phyloP scores from a whole-genome alignment of 1,140 invertebrate genomes.

The Geopemphigus sp. region DNA sequence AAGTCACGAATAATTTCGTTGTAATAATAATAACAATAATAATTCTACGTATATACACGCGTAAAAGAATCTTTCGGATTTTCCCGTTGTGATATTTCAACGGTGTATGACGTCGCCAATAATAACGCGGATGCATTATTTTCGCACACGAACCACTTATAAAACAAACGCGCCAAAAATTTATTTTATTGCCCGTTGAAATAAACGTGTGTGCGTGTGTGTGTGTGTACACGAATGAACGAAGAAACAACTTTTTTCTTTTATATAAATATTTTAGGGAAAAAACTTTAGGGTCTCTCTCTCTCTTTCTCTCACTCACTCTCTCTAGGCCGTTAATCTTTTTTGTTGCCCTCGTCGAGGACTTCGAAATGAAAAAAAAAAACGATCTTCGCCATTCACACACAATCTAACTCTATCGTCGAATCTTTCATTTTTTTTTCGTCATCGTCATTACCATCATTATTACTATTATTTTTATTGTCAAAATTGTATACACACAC shows the following conservation, averaged over 20 bases:
- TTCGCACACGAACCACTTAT: too few relatives aligned
- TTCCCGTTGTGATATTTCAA: neutral
- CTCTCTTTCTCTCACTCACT: too few relatives aligned
- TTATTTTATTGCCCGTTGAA: constrained; percentile 1
- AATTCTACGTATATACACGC: neutral
- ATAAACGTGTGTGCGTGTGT: too few relatives aligned
- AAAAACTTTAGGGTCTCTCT: constrained; percentile 15
- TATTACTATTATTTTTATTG: constrained; percentile 38
- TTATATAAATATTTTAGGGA: neutral
- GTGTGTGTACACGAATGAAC: too few relatives aligned
- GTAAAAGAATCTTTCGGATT: neutral
- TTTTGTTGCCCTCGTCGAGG: constrained; percentile 23
- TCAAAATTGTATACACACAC: constrained; percentile 17
- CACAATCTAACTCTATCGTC: constrained; percentile 47
- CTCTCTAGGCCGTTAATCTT: constrained; percentile 26
- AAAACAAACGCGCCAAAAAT: too few relatives aligned
- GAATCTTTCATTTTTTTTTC: constrained; percentile 29
- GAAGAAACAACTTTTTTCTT: constrained; percentile 13
- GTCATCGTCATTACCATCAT: too few relatives aligned
- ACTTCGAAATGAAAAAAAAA: constrained; percentile 15
- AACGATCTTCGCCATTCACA: constrained; percentile 29
- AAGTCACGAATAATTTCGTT: constrained; percentile 15
- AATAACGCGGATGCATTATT: neutral
- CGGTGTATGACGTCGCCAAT: neutral
- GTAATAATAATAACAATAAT: neutral